Evolutionary conservation across 1,140 invertebrate genomes (phyloP), one percentile per base, ranked within the genome.

Genomic region (Phortica variegata): DNA sequence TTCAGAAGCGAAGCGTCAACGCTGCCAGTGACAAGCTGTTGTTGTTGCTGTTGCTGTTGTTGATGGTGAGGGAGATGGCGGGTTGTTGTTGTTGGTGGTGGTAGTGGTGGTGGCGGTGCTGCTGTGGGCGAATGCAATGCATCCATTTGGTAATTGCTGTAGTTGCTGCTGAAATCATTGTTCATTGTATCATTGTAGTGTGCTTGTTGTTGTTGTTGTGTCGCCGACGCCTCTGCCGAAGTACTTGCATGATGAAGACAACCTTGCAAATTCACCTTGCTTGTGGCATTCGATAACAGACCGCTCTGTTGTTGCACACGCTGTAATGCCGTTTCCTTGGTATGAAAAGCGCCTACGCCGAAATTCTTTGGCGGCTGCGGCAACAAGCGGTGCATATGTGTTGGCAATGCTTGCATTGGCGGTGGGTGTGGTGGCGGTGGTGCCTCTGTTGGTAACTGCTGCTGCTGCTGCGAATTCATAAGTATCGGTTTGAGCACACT

Each of bases 281-380:
- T 44, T 3, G 54, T 54, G 44, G 54, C 61, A 10, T 43, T 50
- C 10, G 40, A 15, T 15, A 43, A 17, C 4, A 65, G 39, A 47
- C 66, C 62, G 29, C 62, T 68, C 38, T 68, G 68, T 38, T 73
- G 63, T 38, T 71, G 68, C 7, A 73, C 50, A n/a, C 69, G 55
- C 19, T 66, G 61, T 42, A 69, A 13, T 3, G 65, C 53, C 1
- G 61, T 15, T 36, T 69, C 68, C 1, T 65, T 65, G 1, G 59
- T 54, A 32, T 73, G 63, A 21, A 36, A 72, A 12, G 57, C 63
- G 6, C 61, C 61, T 8, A 50, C 10, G 7, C 66, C 58, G 2
- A 46, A 42, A 26, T 63, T 50, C 3, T 60, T 71, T 7, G 68
- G 68, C 19, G 68, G 63, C 0, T 58, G 61, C 6, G 68, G 68